Conservation (phyloP, 2,888 invertebrate genomes). For the Lagria hirta region DNA sequence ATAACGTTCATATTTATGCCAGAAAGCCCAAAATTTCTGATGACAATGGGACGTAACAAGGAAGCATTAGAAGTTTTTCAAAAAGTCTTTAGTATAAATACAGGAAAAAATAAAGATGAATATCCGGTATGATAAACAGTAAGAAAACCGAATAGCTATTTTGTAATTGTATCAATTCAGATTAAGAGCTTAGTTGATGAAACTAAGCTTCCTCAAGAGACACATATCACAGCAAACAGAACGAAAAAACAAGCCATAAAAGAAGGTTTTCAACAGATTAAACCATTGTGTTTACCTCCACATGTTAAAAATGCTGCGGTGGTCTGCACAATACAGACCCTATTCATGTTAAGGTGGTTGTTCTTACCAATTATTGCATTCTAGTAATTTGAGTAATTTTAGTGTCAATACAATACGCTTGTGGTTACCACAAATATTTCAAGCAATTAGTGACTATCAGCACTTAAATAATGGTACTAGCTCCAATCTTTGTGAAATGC, state of each 20-base stretch:
- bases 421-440: slow-evolving; percentile 84
- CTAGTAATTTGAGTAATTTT: neutral
- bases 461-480: slow-evolving; percentile 22
- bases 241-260: slow-evolving; percentile 55
- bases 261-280: slow-evolving; percentile 63
- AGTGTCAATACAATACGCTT: slow-evolving; percentile 74
- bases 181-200: slow-evolving; percentile 45
- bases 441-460: slow-evolving; percentile 59
- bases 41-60: slow-evolving; percentile 66
- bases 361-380: neutral
- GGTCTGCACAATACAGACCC: slow-evolving; percentile 64
- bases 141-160: neutral
- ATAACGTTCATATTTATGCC: slow-evolving; percentile 62
- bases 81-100: slow-evolving; percentile 66
- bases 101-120: slow-evolving; percentile 59
- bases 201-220: slow-evolving; percentile 41
- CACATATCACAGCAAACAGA: slow-evolving; percentile 39
- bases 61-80: slow-evolving; percentile 66
- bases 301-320: slow-evolving; percentile 61
- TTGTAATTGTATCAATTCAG: slow-evolving; percentile 32
- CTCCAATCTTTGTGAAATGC: slow-evolving; percentile 52
- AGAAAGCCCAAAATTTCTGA: slow-evolving; percentile 77
- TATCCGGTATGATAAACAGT: slow-evolving; percentile 62
- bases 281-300: slow-evolving; percentile 64
- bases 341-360: slow-evolving; percentile 63